Evolutionary conservation across 2,797 vertebrate genomes (phyloP).

Genomic region (Perodicticus potto): DNA sequence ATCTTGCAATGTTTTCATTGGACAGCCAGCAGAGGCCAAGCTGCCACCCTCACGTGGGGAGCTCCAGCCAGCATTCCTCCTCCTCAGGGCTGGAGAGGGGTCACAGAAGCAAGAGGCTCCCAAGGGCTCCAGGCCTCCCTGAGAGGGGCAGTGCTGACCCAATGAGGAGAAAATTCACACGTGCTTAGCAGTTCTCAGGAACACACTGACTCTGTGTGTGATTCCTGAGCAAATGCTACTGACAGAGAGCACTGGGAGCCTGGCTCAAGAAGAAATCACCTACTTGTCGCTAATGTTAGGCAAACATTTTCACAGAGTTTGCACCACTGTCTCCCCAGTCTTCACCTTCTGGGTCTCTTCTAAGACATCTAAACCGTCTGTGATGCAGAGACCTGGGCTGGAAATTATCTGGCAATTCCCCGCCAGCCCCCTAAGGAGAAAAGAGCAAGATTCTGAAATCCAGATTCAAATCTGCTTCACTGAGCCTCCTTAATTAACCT

Average conservation of each 20-base stretch:
- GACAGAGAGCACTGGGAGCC: not conserved
- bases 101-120: constrained; percentile 3
- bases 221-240: not conserved
- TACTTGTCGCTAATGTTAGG: not conserved
- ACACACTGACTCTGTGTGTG: not conserved
- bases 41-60: not conserved
- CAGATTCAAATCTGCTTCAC: not conserved
- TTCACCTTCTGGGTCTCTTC: not conserved
- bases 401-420: constrained; percentile 10
- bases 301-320: not conserved
- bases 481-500: not conserved
- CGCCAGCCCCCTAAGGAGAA: not conserved
- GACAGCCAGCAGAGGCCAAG: not conserved
- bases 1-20: constrained; percentile 48
- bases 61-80: not conserved
- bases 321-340: not conserved
- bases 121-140: constrained; percentile 4
- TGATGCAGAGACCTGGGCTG: not conserved
- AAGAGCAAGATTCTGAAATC: constrained; percentile 22
- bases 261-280: not conserved
- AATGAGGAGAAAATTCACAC: constrained; percentile 47
- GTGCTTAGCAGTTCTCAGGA: constrained; percentile 29
- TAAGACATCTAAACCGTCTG: not conserved
- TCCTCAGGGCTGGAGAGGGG: constrained; percentile 8
- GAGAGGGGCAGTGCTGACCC: not conserved